A percentile compares a stretch with the other conserved stretches of the same genome.
These are phyloP conservation scores for Garrulus glandarius DNA, from an alignment of 2,797 vertebrate genomes.

Conservation along the genomic window DNA sequence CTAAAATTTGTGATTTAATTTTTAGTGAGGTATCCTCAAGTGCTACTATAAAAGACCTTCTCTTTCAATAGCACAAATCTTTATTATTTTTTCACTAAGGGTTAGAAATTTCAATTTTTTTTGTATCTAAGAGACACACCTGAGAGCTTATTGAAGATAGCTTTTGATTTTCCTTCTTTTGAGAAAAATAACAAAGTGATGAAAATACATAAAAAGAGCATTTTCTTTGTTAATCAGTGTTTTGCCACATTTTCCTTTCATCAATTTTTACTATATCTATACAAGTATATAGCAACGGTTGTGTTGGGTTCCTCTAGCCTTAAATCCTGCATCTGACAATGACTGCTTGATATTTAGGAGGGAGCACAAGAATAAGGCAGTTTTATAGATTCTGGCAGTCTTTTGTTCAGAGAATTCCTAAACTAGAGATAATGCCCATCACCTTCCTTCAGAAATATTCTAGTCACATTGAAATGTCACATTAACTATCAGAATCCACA, in stretches of 20 bases:
- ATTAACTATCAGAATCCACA: background rate
- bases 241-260: background rate
- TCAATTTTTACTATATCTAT: background rate
- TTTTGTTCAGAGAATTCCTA: background rate
- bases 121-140: background rate
- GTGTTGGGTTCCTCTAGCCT: background rate
- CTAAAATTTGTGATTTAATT: background rate
- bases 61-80: background rate
- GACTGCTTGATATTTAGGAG: background rate
- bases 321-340: background rate
- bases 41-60: background rate
- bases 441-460: background rate
- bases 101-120: background rate
- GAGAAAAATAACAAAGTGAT: background rate
- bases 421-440: background rate
- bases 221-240: background rate
- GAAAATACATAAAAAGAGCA: background rate
- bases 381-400: background rate
- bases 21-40: background rate
- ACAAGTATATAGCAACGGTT: background rate
- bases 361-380: background rate
- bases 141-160: background rate
- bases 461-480: background rate
- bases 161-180: background rate
- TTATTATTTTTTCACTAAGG: background rate